Evolutionary conservation across 1,140 invertebrate species (phyloP).

Genomic region (Elymnias hypermnestra): DNA sequence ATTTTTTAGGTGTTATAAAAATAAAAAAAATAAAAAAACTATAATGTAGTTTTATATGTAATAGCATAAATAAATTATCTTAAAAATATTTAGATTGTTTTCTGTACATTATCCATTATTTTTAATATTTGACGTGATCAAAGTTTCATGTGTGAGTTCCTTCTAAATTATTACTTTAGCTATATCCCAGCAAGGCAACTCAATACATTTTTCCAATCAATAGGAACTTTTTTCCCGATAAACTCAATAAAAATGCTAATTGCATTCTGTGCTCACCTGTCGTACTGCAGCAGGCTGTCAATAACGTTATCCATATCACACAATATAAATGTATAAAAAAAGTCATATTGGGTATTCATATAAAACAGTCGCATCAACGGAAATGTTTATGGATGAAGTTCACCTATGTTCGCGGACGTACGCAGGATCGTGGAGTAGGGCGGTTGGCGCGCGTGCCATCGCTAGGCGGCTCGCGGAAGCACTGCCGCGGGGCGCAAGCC

Average conservation of each 20-base stretch:
- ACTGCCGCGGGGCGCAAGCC: constrained; percentile 62
- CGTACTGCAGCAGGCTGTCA: constrained; percentile 54
- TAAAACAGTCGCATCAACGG: constrained; percentile 26
- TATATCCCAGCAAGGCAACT: too few relatives aligned
- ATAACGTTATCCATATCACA: constrained; percentile 62
- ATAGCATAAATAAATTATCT: too few relatives aligned
- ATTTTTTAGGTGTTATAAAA: too few relatives aligned
- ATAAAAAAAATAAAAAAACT: too few relatives aligned
- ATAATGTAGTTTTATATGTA: too few relatives aligned
- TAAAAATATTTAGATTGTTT: too few relatives aligned
- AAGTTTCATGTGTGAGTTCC: too few relatives aligned
- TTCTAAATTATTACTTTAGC: too few relatives aligned
- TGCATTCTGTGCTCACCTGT: constrained; percentile 61
- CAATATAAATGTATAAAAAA: constrained; percentile 72
- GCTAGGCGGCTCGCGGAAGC: constrained; percentile 47
- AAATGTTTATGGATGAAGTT: constrained; percentile 26
- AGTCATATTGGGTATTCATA: constrained; percentile 59
- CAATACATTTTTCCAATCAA: constrained; percentile 28
- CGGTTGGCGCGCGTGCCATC: constrained; percentile 56
- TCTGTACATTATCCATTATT: too few relatives aligned
- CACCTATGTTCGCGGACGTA: constrained; percentile 45
- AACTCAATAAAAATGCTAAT: constrained; percentile 65
- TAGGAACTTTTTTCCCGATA: constrained; percentile 41
- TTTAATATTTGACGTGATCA: too few relatives aligned
- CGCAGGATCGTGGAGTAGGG: constrained; percentile 23